Base-by-base conservation (phyloP, 2,888 invertebrate genomes). In the Drosophila anomalata region DNA sequence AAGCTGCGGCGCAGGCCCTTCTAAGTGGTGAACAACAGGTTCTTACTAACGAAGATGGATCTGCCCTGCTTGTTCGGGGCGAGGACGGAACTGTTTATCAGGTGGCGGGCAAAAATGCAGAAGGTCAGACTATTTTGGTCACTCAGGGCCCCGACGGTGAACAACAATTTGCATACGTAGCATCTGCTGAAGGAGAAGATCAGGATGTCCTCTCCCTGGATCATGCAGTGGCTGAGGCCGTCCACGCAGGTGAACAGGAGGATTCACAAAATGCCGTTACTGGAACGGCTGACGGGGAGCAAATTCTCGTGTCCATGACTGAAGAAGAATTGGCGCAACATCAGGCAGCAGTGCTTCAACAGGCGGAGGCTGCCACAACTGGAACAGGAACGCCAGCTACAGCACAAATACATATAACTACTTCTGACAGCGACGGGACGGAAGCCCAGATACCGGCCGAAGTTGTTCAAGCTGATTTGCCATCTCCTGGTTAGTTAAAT, bases 371-470 rank as follows among this genome's bases (percentile, higher is more conserved):
- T 36, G 54, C 83, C 74, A 58, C 76, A 7, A 52, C 65, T 50
- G 55, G 42, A 11, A 60, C 44, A 8, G 66, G 62, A 17, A 80
- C 77, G 3, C 77, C 82, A 20, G 59, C 76, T 17, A 84, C 84
- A 3, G 78, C 82, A 26, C 82, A 82, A 55, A 84, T 82, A 47
- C 82, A 82, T 68, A 82, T 82, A 61, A 82, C 82, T 54, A 82
- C 82, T 4, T 84, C 82, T 7, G 89, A 89, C 17, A 88, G 90
- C 57, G 92, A 92, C 69, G 91, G 92, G 8, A 94, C 94, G 89
- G 93, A 95, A 90, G 95, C 95, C 77, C 96, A 96, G 92, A 96
- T 97, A 87, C 96, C 96, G 66, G 97, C 97, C 71, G 96, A 97
- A 92, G 95, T 97, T 61, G 95, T 97, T 59, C 96, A 96, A 92